Base-by-base conservation (phyloP, 2,888 invertebrate species). In the Synergus japonicus region DNA sequence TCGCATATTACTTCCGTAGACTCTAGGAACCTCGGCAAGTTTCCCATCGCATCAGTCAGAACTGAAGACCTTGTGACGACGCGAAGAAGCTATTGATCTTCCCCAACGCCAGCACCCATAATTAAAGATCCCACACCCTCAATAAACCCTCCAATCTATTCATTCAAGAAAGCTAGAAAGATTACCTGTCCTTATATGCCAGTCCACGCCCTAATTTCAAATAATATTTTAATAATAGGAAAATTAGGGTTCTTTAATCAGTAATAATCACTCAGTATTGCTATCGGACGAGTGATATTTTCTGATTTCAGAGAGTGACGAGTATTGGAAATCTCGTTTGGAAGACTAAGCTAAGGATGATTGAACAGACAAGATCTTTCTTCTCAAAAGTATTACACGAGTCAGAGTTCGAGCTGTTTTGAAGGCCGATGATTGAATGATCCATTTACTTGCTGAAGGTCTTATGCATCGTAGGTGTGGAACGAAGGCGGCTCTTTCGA, bases 21-120 rank as follows among this genome's bases (percentile, higher is more conserved):
- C 78, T 43, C 79, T 66, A 43, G 64, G 58, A 69, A 46, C 46
- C 64, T 63, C 73, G 9, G 54, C 54, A 66, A n/a, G 43, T 41
- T 66, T 44, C 77, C 80, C 77, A 82, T 80, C 84, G 81, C 82
- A 84, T 81, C 66, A 78, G 82, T 84, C 81, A 77, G 79, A 77
- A 82, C 81, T 81, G 80, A 82, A 81, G 67, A 85, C 79, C 78
- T 67, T 80, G 77, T 78, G 82, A 84, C 78, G 81, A 81, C 63
- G 76, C 77, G 82, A 79, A 83, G 82, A 83, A 84, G 67, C 83
- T 85, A 87, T 87, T 83, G 86, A 87, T 87, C 85, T 85, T 81
- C 81, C 79, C 83, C 81, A 80, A 78, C 76, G 77, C 60, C 65
- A 82, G 82, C 69, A 76, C 66, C 83, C 78, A 78, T 80, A 81